Conservation (phyloP, 2,888 invertebrate genomes). For the Meteorus cinctellus region DNA sequence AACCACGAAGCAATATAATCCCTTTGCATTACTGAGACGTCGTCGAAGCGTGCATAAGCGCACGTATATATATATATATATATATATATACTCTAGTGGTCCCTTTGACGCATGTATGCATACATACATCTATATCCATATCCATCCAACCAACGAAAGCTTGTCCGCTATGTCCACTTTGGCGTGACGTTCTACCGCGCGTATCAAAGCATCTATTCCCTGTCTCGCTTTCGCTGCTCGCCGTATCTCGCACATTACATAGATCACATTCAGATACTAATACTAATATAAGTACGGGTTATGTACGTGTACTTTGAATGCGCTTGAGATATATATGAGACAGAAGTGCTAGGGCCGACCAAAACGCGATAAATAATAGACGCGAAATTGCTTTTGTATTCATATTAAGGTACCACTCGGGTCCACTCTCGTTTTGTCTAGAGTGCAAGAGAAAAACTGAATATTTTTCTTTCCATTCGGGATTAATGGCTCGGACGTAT, state of each 20-base stretch:
- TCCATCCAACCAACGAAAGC: slow-evolving; percentile 42
- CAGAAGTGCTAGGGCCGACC: slow-evolving; percentile 14
- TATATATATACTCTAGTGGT: slow-evolving; percentile 26
- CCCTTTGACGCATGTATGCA: slow-evolving; percentile 36
- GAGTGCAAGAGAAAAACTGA: slow-evolving; percentile 54
- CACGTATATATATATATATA: slow-evolving; percentile 43
- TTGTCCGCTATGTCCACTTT: slow-evolving; percentile 50
- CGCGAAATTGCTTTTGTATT: slow-evolving; percentile 71
- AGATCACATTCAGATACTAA: slow-evolving; percentile 25
- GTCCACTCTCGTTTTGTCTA: slow-evolving; percentile 57
- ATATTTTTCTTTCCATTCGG: slow-evolving; percentile 71
- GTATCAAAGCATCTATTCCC: slow-evolving; percentile 35
- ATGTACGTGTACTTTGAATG: slow-evolving; percentile 20
- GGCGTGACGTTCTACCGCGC: slow-evolving; percentile 48
- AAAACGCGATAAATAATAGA: slow-evolving; percentile 68
- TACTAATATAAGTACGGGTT: slow-evolving; percentile 32
- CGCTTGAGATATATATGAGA: neutral
- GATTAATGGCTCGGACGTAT: slow-evolving; percentile 73
- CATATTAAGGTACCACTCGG: slow-evolving; percentile 66
- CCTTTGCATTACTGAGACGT: slow-evolving; percentile 55
- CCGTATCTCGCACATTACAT: slow-evolving; percentile 29
- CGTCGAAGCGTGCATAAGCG: slow-evolving; percentile 50
- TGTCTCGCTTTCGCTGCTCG: slow-evolving; percentile 15
- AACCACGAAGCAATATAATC: slow-evolving; percentile 60
- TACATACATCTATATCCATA: slow-evolving; percentile 33